Evolutionary conservation across 2,113 vertebrate species (phyloP), one percentile per base, ranked within the genome.

Genomic region (Nettapus auritus): DNA sequence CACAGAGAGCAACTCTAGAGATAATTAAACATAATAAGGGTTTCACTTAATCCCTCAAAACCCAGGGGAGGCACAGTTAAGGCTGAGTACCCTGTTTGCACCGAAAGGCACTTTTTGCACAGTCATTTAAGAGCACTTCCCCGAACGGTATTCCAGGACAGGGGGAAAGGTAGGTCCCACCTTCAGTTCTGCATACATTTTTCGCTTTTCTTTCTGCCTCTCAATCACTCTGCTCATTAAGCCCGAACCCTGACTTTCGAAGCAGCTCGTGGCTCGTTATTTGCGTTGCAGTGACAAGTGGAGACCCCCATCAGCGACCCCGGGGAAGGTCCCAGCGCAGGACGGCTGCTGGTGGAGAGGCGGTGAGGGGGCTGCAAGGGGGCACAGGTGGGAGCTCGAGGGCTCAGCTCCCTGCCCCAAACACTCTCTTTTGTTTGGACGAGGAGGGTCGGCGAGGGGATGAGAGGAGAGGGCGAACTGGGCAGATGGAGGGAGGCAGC

Each of bases 11-110:
- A 78, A 86, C 95, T 95, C 94, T 60, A 90, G 90, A 97, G 95
- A 97, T 97, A 97, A 97, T 97, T 97, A 97, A 97, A 95, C 95
- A 90, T 95, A 97, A 96, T 97, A 96, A 97, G 91, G 93, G 94
- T 96, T 97, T 96, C 93, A 86, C 91, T 97, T 97, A 97, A 97
- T 97, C 95, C 95, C 88, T 85, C 90, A 82, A 96, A 95, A 62
- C 96, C 96, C 96, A 95, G 69, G 96, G 92, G 97, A 97, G 86
- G 75, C 79, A 96, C 94, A 86, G 93, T 97, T 97, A 92, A 94
- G 81, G 55, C 78, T 80, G 94, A 96, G 90, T 82, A 95, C 91
- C 93, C 90, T 88, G 89, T 76, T 89, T 92, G 81, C 80, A 89
- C 87, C 34, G 80, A 60, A 86, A 92, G 62, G 75, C n/a, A 3